A percentile compares a stretch with the other conserved stretches of the same genome.
Evolutionary conservation across 2,888 invertebrate genomes (phyloP).

Genomic region (Lasioglossum morio): DNA sequence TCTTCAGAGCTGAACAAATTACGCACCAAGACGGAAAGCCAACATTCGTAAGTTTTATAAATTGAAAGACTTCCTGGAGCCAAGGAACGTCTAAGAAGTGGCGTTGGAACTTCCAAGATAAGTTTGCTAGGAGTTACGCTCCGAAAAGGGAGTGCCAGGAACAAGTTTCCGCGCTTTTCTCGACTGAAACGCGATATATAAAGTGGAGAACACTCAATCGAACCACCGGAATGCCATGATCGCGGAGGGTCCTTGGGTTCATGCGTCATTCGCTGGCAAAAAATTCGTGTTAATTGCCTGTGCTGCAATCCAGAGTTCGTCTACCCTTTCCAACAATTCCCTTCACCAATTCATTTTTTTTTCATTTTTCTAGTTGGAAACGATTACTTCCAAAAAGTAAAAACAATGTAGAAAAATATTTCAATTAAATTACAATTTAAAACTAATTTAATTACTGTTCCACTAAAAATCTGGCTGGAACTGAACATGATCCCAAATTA

Average conservation of each 20-base stretch:
- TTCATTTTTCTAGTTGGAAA: neutral
- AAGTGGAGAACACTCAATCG: neutral
- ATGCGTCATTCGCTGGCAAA: constrained; percentile 11
- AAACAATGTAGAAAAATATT: too few relatives aligned
- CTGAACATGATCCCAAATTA: too few relatives aligned
- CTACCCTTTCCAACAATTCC: neutral
- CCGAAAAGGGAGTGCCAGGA: neutral
- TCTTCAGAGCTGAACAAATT: neutral
- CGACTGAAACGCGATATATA: neutral
- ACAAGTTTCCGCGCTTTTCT: neutral
- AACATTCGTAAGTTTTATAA: neutral
- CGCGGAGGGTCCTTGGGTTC: constrained; percentile 34
- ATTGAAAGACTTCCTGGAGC: neutral
- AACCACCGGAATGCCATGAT: neutral
- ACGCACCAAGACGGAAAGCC: neutral
- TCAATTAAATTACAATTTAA: too few relatives aligned
- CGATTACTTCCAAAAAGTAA: neutral
- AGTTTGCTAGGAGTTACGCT: neutral
- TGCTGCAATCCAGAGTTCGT: neutral
- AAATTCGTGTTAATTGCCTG: constrained; percentile 15
- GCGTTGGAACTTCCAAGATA: neutral
- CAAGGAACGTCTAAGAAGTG: neutral
- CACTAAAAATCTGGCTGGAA: too few relatives aligned
- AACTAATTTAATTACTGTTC: too few relatives aligned
- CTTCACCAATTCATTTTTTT: neutral